These are phyloP conservation scores for Glyptemys insculpta DNA, from an alignment of 2,797 vertebrate genomes.

Conservation along the genomic window DNA sequence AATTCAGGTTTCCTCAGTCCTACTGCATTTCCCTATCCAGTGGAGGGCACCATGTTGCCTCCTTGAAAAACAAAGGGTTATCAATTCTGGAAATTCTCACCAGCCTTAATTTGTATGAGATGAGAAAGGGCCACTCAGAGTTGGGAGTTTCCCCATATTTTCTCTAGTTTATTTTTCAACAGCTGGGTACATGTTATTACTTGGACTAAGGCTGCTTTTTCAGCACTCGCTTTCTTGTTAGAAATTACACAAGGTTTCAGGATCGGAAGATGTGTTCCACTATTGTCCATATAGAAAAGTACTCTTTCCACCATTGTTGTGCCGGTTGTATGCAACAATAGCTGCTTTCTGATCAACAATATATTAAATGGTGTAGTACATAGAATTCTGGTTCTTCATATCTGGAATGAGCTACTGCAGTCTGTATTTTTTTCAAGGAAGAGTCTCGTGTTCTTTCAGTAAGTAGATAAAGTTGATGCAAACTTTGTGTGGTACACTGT, in stretches of 20 bases:
- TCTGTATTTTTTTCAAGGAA: not conserved
- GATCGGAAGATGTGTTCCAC: not conserved
- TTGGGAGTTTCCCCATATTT: not conserved
- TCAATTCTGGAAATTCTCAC: not conserved
- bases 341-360: not conserved
- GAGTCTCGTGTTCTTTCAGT: not conserved
- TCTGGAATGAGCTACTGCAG: not conserved
- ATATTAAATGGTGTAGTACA: not conserved
- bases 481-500: not conserved
- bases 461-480: not conserved
- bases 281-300: not conserved
- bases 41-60: not conserved
- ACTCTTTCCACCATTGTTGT: not conserved
- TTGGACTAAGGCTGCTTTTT: not conserved
- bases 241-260: not conserved
- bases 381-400: not conserved
- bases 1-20: not conserved
- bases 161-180: not conserved
- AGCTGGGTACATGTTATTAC: not conserved
- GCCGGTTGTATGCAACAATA: not conserved
- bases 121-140: not conserved
- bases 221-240: not conserved
- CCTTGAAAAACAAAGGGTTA: not conserved
- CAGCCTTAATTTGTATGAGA: not conserved
- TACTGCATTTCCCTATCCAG: not conserved